These are phyloP conservation scores for Erynnis tages DNA, from an alignment of 2,888 invertebrate genomes.

Conservation along the genomic window DNA sequence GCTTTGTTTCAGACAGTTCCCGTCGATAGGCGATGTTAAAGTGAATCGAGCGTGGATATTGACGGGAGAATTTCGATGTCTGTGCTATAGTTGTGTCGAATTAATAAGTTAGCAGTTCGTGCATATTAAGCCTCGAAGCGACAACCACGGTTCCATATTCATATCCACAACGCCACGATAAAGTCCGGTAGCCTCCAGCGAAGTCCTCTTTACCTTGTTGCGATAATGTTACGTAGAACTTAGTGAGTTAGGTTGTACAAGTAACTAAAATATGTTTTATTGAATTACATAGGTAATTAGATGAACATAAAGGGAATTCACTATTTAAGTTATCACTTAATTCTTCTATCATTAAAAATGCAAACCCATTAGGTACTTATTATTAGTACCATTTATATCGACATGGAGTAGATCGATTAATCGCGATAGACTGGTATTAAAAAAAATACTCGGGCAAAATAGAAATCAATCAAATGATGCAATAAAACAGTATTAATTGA, in stretches of 20 bases:
- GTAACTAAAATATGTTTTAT: conserved; percentile 4
- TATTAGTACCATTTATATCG: no score
- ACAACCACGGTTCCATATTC: conserved; percentile 57
- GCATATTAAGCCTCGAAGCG: conserved; percentile 55
- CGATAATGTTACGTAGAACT: conserved; percentile 12
- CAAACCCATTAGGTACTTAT: no score
- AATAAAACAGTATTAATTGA: no score
- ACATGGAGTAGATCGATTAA: no score
- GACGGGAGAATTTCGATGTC: conserved; percentile 32
- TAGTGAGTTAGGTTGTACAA: no score
- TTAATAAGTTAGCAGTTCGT: conserved; percentile 65
- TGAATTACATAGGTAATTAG: no score
- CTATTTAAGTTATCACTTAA: no score
- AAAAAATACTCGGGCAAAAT: no score
- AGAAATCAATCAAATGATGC: no score
- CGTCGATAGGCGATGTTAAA: conserved; percentile 39
- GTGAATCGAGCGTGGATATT: conserved; percentile 37
- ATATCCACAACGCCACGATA: conserved; percentile 36
- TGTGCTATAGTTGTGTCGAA: conserved; percentile 52
- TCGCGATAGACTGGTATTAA: no score
- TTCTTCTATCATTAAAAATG: no score
- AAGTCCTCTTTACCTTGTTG: conserved; percentile 21
- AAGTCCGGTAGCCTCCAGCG: conserved; percentile 21
- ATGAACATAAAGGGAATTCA: no score
- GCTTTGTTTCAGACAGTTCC: conserved; percentile 37